These are phyloP conservation scores for Aplocera efformata DNA, from an alignment of 2,888 invertebrate genomes.

Conservation along the genomic window DNA sequence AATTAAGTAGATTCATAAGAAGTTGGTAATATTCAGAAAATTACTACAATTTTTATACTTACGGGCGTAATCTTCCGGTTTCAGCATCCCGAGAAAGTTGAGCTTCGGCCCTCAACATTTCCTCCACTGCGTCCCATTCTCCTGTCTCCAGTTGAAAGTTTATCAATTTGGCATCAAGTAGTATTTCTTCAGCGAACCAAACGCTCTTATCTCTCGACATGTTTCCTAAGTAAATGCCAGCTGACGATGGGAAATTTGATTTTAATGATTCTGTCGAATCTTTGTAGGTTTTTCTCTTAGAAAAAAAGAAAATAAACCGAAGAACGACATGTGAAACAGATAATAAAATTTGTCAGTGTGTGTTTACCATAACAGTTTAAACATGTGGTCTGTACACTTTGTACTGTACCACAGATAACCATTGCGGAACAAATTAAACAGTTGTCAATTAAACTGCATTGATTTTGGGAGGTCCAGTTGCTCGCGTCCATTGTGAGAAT, in stretches of 20 bases:
- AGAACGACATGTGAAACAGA: too few relatives aligned
- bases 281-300: too few relatives aligned
- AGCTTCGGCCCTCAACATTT: slow-evolving; percentile 75
- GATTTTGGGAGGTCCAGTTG: too few relatives aligned
- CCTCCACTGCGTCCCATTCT: slow-evolving; percentile 77
- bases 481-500: too few relatives aligned
- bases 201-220: slow-evolving; percentile 79
- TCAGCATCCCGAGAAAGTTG: slow-evolving; percentile 73
- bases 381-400: too few relatives aligned
- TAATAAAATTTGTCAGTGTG: too few relatives aligned
- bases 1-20: slow-evolving; percentile 27
- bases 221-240: slow-evolving; percentile 21
- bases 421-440: too few relatives aligned
- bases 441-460: too few relatives aligned
- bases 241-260: slow-evolving; percentile 4
- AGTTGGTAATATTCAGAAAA: background rate
- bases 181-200: slow-evolving; percentile 77
- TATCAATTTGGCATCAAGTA: slow-evolving; percentile 73
- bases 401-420: too few relatives aligned
- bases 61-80: slow-evolving; percentile 74
- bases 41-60: slow-evolving; percentile 29
- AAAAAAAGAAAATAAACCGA: too few relatives aligned
- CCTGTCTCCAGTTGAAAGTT: slow-evolving; percentile 74
- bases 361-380: too few relatives aligned
- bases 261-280: too few relatives aligned